Conservation (phyloP, 2,888 invertebrate species). For the Calliphora vomitoria region DNA sequence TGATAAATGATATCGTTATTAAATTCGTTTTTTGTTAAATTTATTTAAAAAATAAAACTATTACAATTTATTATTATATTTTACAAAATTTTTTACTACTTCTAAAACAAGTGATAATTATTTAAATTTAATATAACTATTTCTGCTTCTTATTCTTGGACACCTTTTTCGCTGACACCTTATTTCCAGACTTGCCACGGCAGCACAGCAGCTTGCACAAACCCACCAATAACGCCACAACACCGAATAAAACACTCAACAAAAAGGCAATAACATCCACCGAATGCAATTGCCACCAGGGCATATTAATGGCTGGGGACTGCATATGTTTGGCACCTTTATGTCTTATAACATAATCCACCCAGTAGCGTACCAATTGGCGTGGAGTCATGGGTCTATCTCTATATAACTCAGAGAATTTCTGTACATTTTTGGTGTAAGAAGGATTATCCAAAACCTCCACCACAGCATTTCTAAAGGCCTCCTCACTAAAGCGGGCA, state of each 20-base stretch:
- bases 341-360: constrained; percentile 86
- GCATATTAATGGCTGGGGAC: constrained; percentile 85
- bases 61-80: no score
- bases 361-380: constrained; percentile 86
- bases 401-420: constrained; percentile 84
- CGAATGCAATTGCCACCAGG: constrained; percentile 84
- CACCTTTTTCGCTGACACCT: background rate
- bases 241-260: constrained; percentile 55
- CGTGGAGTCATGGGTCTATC: constrained; percentile 86
- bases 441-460: constrained; percentile 78
- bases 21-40: no score
- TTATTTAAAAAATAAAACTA: no score
- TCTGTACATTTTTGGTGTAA: constrained; percentile 81
- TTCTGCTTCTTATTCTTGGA: constrained; percentile 59
- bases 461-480: constrained; percentile 73
- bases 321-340: constrained; percentile 85
- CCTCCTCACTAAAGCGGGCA: constrained; percentile 72
- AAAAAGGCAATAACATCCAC: constrained; percentile 84
- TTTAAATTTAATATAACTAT: constrained; percentile 32
- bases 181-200: constrained; percentile 32
- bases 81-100: no score
- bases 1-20: no score
- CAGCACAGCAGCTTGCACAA: constrained; percentile 68
- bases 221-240: constrained; percentile 48
- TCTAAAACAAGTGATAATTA: no score